These are phyloP conservation scores for Hippoglossus hippoglossus DNA, from an alignment of 2,797 vertebrate genomes.

Conservation along the genomic window DNA sequence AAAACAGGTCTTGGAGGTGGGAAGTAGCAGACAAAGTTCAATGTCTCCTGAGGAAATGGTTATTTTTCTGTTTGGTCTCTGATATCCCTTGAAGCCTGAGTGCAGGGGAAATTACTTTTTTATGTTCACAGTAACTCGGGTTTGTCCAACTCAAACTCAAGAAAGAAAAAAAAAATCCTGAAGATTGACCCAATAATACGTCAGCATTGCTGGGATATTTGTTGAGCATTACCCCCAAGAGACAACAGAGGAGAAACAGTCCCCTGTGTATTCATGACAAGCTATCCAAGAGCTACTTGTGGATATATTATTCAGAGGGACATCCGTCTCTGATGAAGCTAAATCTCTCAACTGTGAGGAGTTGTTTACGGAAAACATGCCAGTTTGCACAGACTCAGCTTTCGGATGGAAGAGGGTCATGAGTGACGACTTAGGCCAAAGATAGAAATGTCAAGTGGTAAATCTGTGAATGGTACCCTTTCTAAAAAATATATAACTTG, in stretches of 20 bases:
- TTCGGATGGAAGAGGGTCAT: constrained; percentile 52
- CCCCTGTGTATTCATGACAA: constrained; percentile 30
- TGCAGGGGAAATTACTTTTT: constrained; percentile 10
- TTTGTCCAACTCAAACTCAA: not conserved
- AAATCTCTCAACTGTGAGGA: constrained; percentile 49
- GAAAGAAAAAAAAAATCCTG: not conserved
- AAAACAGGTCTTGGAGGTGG: constrained; percentile 42
- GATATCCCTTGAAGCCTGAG: constrained; percentile 18
- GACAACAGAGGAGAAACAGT: constrained; percentile 15
- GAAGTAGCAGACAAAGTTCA: constrained; percentile 64
- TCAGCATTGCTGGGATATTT: not conserved
- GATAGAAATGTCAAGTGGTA: constrained; percentile 41
- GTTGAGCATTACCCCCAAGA: constrained; percentile 19
- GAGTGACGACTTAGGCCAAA: constrained; percentile 40
- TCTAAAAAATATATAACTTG: not conserved
- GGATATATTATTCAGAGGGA: constrained; percentile 47
- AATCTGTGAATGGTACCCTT: not conserved
- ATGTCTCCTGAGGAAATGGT: constrained; percentile 57
- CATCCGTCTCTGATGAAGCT: constrained; percentile 47
- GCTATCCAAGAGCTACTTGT: constrained; percentile 43
- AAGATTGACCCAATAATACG: constrained; percentile 17
- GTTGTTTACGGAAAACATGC: constrained; percentile 77
- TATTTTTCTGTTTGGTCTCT: constrained; percentile 38
- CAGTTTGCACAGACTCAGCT: constrained; percentile 60
- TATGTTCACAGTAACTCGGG: not conserved